Base-by-base conservation (phyloP, 2,888 invertebrate genomes). In the Lasius platythorax region DNA sequence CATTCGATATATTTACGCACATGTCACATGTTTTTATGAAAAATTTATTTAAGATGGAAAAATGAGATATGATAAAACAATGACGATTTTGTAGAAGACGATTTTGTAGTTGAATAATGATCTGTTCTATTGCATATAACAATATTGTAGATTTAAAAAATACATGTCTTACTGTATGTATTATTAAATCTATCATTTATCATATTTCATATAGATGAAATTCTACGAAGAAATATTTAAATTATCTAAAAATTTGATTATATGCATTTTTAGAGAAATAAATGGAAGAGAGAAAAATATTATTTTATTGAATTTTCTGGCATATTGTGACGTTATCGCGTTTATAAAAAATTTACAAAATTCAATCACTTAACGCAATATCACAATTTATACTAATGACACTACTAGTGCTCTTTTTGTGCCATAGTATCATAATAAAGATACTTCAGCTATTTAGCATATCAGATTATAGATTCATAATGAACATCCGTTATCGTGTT, bases 381-480 rank as follows among this genome's bases (percentile, higher is more conserved):
- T 8, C 15, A 15, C n/a, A 56, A 37, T 37, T 37, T 30, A 5
- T 43, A 18, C 28, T n/a, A 67, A 68, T 15, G 30, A 18, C 23
- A 28, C 28, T 40, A 67, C 9, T 40, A 4, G 5, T 0, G n/a
- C 30, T 15, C 40, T 67, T 78, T 56, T 67, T 67, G 56, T 67
- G 58, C 43, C n/a, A 53, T 28, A 78, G 30, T 9, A 30, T 78
- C n/a, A 76, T 76, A 78, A 56, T 30, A 78, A 40, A 53, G 56
- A 40, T 23, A 23, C 67, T 6, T 75, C 33, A 58, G 67, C 67
- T 78, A 78, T 43, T 56, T 67, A 67, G 68, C 30, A 67, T 67
- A 78, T 78, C 78, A 67, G 78, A 78, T 78, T 78, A 67, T 67
- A 56, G 30, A n/a, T 23, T 67, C 30, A 78, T 67, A 78, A 78